Percentiles rank a stretch among this genome's conserved stretches.
Conservation (phyloP, 2,113 vertebrate species). For the Enhydra lutris region DNA sequence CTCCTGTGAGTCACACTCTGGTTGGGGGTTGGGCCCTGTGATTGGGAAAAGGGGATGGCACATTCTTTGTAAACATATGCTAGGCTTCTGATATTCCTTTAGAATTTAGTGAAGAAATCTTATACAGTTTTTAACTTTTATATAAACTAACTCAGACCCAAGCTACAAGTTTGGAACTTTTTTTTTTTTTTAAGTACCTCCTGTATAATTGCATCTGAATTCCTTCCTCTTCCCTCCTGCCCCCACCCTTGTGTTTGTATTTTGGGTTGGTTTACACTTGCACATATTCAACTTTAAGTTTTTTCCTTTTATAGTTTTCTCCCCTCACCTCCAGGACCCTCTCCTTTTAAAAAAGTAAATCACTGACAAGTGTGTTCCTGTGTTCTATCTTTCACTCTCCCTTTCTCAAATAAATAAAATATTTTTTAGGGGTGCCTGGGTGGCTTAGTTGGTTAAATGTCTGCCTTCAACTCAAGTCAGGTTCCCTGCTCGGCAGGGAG, state of each 20-base stretch:
- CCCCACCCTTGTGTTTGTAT: conserved; percentile 70
- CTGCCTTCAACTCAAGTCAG: too few relatives aligned
- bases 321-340: conserved; percentile 72
- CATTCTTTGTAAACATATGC: conserved; percentile 76
- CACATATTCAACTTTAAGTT: conserved; percentile 80
- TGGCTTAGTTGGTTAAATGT: too few relatives aligned
- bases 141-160: conserved; percentile 83
- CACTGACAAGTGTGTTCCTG: too few relatives aligned
- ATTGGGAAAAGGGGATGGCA: conserved; percentile 60
- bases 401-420: too few relatives aligned
- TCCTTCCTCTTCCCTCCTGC: conserved; percentile 10
- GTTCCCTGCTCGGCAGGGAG: too few relatives aligned
- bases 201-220: conserved; percentile 81
- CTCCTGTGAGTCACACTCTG: conserved; percentile 81
- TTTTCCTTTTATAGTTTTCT: conserved; percentile 73
- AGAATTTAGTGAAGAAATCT: conserved; percentile 82
- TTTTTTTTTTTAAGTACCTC: conserved; percentile 72
- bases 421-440: too few relatives aligned
- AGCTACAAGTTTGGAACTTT: conserved; percentile 78
- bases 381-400: too few relatives aligned
- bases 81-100: conserved; percentile 81
- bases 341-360: conserved; percentile 67
- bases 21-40: conserved; percentile 49
- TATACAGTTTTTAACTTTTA: conserved; percentile 84
- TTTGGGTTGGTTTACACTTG: conserved; percentile 81